phyloP scores from a whole-genome alignment of 2,113 vertebrate genomes.

The Equus quagga region DNA sequence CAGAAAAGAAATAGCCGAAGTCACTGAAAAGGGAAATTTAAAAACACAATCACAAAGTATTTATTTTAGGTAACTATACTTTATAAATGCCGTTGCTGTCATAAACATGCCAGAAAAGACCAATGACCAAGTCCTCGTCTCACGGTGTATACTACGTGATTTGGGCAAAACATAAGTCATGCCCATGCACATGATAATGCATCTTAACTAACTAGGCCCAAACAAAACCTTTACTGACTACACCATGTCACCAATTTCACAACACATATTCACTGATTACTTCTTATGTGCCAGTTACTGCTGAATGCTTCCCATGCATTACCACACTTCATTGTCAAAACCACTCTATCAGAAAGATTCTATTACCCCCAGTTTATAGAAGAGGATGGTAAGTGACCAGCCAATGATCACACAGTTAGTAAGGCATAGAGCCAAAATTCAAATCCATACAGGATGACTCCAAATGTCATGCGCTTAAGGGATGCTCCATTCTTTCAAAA shows the following conservation, averaged over 20 bases:
- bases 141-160: not conserved
- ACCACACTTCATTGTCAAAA: not conserved
- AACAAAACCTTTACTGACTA: not conserved
- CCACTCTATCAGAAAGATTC: not conserved
- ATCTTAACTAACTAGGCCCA: not conserved
- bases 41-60: not conserved
- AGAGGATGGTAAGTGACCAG: not conserved
- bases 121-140: not conserved
- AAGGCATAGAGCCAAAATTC: not conserved
- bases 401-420: not conserved
- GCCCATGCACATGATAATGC: not conserved
- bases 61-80: not conserved
- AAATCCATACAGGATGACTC: not conserved
- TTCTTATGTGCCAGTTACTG: not conserved
- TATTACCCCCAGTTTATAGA: not conserved
- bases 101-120: not conserved
- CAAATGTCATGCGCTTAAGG: not conserved
- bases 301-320: not conserved
- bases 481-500: not conserved
- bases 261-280: not conserved
- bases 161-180: not conserved
- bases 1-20: not conserved
- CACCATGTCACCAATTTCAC: not conserved
- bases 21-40: not conserved
- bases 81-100: not conserved